These are phyloP conservation scores for Pedicia rivosa DNA, from an alignment of 2,888 invertebrate species.

Conservation along the genomic window DNA sequence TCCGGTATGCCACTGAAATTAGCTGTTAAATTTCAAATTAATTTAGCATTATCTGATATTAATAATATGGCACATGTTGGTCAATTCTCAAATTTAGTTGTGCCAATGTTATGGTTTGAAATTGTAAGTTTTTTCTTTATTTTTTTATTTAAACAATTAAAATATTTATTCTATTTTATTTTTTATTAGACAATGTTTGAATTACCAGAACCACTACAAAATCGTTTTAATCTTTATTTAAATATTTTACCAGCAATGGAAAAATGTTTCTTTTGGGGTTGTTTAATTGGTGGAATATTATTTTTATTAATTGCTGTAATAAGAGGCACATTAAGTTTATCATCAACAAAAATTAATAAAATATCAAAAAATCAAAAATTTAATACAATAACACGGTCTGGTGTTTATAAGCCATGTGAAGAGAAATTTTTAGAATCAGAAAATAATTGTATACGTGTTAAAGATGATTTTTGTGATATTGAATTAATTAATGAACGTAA, in stretches of 20 bases:
- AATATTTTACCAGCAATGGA: slow-evolving; percentile 52
- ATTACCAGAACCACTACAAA: slow-evolving; percentile 42
- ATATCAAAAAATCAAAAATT: slow-evolving; percentile 19
- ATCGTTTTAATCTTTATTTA: slow-evolving; percentile 54
- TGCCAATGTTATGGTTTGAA: slow-evolving; percentile 80
- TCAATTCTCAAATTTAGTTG: slow-evolving; percentile 50
- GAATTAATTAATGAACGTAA: slow-evolving; percentile 11
- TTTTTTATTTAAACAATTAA: neutral
- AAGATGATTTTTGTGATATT: neutral
- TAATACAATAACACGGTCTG: slow-evolving; percentile 18
- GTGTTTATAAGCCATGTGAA: slow-evolving; percentile 25
- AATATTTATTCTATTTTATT: slow-evolving; percentile 2
- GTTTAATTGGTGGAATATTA: slow-evolving; percentile 19
- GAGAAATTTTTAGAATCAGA: slow-evolving; percentile 19
- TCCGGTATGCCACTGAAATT: slow-evolving; percentile 66
- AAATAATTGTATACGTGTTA: neutral
- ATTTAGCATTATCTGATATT: slow-evolving; percentile 63
- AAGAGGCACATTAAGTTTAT: slow-evolving; percentile 22
- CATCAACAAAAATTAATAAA: slow-evolving; percentile 4
- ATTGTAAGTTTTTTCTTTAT: slow-evolving; percentile 48
- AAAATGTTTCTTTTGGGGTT: slow-evolving; percentile 25
- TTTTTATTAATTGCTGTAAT: slow-evolving; percentile 24
- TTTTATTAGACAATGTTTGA: slow-evolving; percentile 48
- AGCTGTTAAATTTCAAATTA: slow-evolving; percentile 71
- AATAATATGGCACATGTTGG: slow-evolving; percentile 45